These are phyloP conservation scores for Hucho hucho DNA, from an alignment of 2,113 vertebrate genomes.

Conservation along the genomic window DNA sequence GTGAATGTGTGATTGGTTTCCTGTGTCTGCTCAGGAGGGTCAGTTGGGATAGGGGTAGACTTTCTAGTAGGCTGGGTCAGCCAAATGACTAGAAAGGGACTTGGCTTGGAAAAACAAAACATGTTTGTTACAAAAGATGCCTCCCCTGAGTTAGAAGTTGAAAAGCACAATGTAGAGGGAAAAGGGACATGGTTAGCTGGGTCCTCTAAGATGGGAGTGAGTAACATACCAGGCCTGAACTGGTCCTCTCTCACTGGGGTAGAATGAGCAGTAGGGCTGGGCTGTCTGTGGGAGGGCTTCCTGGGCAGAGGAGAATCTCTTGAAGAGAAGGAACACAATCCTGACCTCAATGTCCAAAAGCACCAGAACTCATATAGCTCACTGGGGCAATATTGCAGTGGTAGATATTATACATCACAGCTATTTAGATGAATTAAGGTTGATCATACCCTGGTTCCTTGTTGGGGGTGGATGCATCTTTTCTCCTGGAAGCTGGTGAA, in stretches of 20 bases:
- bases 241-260: slow-evolving; percentile 45
- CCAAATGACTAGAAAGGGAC: not conserved
- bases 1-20: not conserved
- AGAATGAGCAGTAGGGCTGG: slow-evolving; percentile 35
- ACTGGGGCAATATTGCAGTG: not conserved
- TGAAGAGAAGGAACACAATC: not conserved
- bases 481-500: slow-evolving; percentile 31
- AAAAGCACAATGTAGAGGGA: not conserved
- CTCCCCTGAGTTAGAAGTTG: not conserved
- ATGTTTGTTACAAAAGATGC: not conserved
- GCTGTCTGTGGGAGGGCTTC: slow-evolving; percentile 18
- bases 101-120: not conserved
- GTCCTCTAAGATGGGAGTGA: not conserved
- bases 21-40: not conserved
- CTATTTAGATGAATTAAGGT: not conserved
- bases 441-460: slow-evolving; percentile 46
- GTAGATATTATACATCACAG: too few species aligned
- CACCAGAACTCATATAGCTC: not conserved
- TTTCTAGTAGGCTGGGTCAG: not conserved
- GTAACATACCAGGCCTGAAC: slow-evolving; percentile 50
- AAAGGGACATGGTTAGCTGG: not conserved
- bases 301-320: slow-evolving; percentile 11
- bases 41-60: not conserved
- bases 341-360: too few species aligned
- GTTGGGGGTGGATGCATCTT: slow-evolving; percentile 24